Evolutionary conservation across 2,797 vertebrate species (phyloP).

Genomic region (Gymnoscopelus braueri): DNA sequence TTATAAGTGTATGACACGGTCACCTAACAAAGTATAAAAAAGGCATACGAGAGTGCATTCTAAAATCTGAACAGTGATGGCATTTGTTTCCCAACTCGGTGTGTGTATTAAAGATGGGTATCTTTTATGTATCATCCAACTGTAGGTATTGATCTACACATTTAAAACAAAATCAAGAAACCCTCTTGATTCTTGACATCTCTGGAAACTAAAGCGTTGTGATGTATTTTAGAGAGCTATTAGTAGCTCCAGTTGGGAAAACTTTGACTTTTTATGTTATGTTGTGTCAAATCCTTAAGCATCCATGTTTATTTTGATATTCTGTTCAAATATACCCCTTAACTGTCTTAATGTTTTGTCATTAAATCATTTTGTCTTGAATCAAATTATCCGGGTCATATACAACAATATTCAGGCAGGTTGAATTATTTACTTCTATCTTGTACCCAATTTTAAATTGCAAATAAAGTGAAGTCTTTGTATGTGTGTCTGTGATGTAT

Average conservation of each 20-base stretch:
- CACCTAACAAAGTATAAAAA: too few relatives aligned
- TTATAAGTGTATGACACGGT: too few relatives aligned
- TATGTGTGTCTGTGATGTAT: conserved; percentile 33
- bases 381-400: conserved; percentile 70
- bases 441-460: conserved; percentile 84
- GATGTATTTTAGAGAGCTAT: conserved; percentile 56
- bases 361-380: conserved; percentile 56
- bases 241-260: conserved; percentile 53
- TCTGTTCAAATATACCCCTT: conserved; percentile 52
- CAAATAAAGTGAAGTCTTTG: conserved; percentile 80
- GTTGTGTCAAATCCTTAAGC: conserved; percentile 61
- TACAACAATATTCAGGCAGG: conserved; percentile 74
- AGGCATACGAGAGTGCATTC: conserved; percentile 22
- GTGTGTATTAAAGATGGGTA: conserved; percentile 51
- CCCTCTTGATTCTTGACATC: conserved; percentile 41
- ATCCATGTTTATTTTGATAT: conserved; percentile 42
- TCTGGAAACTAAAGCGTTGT: conserved; percentile 40
- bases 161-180: not conserved
- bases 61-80: conserved; percentile 30
- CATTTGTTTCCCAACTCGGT: conserved; percentile 33
- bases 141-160: not conserved
- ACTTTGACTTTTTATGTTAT: conserved; percentile 29
- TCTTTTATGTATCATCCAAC: conserved; percentile 53
- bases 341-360: conserved; percentile 60
- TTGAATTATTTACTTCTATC: conserved; percentile 80